Evolutionary conservation across 2,113 vertebrate genomes (phyloP), one percentile per base, ranked within the genome.

Genomic region (Anolis sagrei): DNA sequence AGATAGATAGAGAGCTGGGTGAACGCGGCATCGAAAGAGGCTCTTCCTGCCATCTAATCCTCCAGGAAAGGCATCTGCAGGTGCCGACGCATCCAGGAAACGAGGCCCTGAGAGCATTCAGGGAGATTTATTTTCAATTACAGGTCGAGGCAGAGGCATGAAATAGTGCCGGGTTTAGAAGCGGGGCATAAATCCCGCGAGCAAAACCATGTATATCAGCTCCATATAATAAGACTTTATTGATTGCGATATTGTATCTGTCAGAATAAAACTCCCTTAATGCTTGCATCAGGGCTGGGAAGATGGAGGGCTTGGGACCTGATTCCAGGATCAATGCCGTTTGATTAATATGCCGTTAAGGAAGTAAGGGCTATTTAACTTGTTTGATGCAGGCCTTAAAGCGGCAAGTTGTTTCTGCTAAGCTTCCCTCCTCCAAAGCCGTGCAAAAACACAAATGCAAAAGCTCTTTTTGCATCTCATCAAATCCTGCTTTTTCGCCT

Each of bases 71-170:
- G 34, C 89, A 48, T 76, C 72, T 90, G 23, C n/a, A 51, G 90
- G 74, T 90, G 88, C 91, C 89, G 90, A 89, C 2, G 79, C 86
- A 86, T 80, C 90, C 92, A 89, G 91, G 93, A 90, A 93, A 89
- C 87, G 72, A 70, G 91, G 88, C 92, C 79, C 93, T 77, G 79
- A 27, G 78, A 91, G 87, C 91, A 86, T 87, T 72, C 74, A 32
- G 83, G 82, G 89, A 95, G 93, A 95, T 93, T 95, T 94, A 89
- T 95, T 95, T 96, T 93, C 95, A 94, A 92, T 95, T 93, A 93
- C 89, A 94, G 94, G 92, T 93, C 89, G 90, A 91, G 76, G 90
- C 93, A 86, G 89, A 94, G 89, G 93, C 87, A 69, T 91, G 90
- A 93, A 92, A 88, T 93, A 93, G 92, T 79, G 44, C 81, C 0